Evolutionary conservation across 1,140 invertebrate genomes (phyloP).

Genomic region (Drosophila novamexicana): DNA sequence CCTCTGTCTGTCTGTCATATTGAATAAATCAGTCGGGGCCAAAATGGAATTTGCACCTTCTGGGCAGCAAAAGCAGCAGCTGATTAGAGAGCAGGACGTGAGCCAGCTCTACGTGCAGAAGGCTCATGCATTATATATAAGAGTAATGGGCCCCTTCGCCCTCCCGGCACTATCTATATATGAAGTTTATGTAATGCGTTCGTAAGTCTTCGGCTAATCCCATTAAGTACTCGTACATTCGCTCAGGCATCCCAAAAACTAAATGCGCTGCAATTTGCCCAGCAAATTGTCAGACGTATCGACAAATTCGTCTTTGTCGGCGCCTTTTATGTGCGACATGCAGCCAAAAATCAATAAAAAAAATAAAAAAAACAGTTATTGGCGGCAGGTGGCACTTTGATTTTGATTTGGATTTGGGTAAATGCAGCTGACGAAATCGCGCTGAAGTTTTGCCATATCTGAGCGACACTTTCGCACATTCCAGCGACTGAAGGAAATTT

Average conservation of each 20-base stretch:
- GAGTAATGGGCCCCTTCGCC: background rate
- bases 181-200: constrained; percentile 60
- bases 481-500: constrained; percentile 57
- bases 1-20: constrained; percentile 59
- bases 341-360: constrained; percentile 15
- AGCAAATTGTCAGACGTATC: constrained; percentile 14
- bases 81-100: constrained; percentile 40
- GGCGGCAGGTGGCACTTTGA: constrained; percentile 56
- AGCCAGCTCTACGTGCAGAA: constrained; percentile 44
- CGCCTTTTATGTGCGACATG: constrained; percentile 33
- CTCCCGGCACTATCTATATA: background rate
- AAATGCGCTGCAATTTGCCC: constrained; percentile 66
- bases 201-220: constrained; percentile 70
- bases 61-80: constrained; percentile 23
- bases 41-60: constrained; percentile 76
- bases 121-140: constrained; percentile 42
- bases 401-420: constrained; percentile 19
- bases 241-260: constrained; percentile 33
- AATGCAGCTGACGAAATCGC: constrained; percentile 41
- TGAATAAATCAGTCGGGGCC: constrained; percentile 65
- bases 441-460: constrained; percentile 22
- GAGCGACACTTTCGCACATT: constrained; percentile 62
- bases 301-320: constrained; percentile 44
- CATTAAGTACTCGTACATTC: constrained; percentile 48
- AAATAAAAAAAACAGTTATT: constrained; percentile 13